Conservation (phyloP, 2,888 invertebrate genomes). For the Troides aeacus region DNA sequence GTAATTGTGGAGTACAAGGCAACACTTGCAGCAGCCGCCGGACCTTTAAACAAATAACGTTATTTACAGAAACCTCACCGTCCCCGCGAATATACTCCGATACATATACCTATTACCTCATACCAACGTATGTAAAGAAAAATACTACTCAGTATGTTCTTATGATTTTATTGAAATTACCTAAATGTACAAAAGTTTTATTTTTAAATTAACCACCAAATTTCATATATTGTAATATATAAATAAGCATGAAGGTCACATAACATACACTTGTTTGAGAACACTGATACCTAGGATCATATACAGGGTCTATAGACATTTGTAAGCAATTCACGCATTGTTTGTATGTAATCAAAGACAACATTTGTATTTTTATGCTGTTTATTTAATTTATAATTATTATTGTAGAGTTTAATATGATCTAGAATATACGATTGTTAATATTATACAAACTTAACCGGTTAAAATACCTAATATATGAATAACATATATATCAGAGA, state of each 20-base stretch:
- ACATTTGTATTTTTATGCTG: slow-evolving; percentile 22
- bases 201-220: too few species aligned
- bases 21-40: neutral
- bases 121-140: too few species aligned
- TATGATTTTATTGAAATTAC: too few species aligned
- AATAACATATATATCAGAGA: too few species aligned
- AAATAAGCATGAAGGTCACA: too few species aligned
- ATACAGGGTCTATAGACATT: slow-evolving; percentile 42
- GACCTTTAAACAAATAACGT: neutral
- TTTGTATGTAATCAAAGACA: slow-evolving; percentile 15
- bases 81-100: slow-evolving; percentile 19
- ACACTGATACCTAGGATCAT: slow-evolving; percentile 38
- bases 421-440: slow-evolving; percentile 1
- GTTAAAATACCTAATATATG: neutral
- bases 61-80: slow-evolving; percentile 15
- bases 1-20: slow-evolving; percentile 1
- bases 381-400: slow-evolving; percentile 18
- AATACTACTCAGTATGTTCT: too few species aligned
- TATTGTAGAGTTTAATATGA: slow-evolving; percentile 4
- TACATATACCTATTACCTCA: neutral
- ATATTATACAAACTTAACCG: neutral
- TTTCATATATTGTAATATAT: too few species aligned
- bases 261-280: neutral
- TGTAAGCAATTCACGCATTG: slow-evolving; percentile 36
- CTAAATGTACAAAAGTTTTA: too few species aligned